Evolutionary conservation across 1,140 invertebrate genomes (phyloP).

Genomic region (Habropoda laboriosa): DNA sequence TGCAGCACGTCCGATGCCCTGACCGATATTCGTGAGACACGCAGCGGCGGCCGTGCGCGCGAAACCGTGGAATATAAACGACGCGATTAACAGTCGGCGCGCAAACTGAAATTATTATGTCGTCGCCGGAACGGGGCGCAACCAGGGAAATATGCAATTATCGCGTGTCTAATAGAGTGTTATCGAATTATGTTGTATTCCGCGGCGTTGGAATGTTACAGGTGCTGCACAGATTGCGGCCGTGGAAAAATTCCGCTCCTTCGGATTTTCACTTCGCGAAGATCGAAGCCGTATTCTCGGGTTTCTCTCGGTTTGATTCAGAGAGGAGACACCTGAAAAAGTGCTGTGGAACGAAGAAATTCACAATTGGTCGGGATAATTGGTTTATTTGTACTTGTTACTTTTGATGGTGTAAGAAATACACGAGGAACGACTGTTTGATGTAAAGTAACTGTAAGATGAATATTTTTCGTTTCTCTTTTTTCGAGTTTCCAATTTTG

Average conservation of each 20-base stretch:
- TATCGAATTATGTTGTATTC: conserved; percentile 29
- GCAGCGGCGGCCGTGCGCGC: conserved; percentile 15
- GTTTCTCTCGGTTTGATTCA: no score
- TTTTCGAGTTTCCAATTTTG: no score
- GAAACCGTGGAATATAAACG: conserved; percentile 34
- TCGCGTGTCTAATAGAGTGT: conserved; percentile 31
- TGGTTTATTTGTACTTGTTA: no score
- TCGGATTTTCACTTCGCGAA: background rate
- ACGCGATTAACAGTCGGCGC: conserved; percentile 19
- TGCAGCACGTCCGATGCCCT: background rate
- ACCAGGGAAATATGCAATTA: conserved; percentile 26
- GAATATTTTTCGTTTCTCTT: no score
- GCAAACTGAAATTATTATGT: conserved; percentile 27
- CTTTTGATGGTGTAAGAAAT: no score
- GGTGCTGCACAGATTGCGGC: background rate
- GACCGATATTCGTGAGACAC: conserved; percentile 21
- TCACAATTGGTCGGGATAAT: no score
- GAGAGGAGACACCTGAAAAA: no score
- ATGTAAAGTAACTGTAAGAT: no score
- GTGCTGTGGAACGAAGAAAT: no score
- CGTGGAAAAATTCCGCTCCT: conserved; percentile 3
- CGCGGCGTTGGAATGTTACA: background rate
- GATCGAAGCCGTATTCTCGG: background rate
- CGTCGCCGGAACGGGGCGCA: background rate
- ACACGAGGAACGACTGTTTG: no score